Base-by-base conservation (phyloP, 2,888 invertebrate genomes). In the Thymelicus lineola region DNA sequence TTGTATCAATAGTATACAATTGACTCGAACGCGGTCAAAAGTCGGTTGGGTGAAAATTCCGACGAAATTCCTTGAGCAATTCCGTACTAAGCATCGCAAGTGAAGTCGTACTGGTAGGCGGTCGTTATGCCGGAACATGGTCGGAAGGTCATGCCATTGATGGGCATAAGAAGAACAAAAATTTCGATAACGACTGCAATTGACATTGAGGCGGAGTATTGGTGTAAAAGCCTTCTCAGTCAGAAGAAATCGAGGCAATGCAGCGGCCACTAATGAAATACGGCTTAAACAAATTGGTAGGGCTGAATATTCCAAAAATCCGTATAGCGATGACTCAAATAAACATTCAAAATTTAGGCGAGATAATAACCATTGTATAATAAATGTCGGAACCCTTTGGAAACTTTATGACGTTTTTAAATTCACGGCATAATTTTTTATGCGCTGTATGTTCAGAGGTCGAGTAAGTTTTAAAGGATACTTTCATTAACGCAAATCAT, bases 401-500 rank as follows among this genome's bases (percentile, higher is more conserved):
- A 70, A 77, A 75, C 70, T 78, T 81, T 77, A 81, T 79, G 74
- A 73, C 75, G 70, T 73, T 80, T 79, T 79, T 76, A 78, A 79
- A 81, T 75, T 75, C 74, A 73, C 69, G 72, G 74, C 78, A 76
- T 81, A 80, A 81, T 78, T 82, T 77, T 81, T 82, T 80, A 77
- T 75, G 77, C 74, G 75, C 72, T 73, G 71, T 78, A 75, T 74
- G 78, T 80, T 80, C 75, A 75, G 80, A 76, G 78, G 79, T 78
- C 78, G 78, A 80, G 83, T 82, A 75, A 82, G 55, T 79, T 82
- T 79, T 78, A 83, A 82, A 83, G 82, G 82, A 82, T 82, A 82
- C 82, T 86, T 87, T 87, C 83, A 88, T 88, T 87, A 87, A 81
- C 78, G 84, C 78, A 79, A 78, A 84, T 82, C 84, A 86, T 90